Evolutionary conservation across 2,113 vertebrate species (phyloP).

Genomic region (Anthoscopus minutus): DNA sequence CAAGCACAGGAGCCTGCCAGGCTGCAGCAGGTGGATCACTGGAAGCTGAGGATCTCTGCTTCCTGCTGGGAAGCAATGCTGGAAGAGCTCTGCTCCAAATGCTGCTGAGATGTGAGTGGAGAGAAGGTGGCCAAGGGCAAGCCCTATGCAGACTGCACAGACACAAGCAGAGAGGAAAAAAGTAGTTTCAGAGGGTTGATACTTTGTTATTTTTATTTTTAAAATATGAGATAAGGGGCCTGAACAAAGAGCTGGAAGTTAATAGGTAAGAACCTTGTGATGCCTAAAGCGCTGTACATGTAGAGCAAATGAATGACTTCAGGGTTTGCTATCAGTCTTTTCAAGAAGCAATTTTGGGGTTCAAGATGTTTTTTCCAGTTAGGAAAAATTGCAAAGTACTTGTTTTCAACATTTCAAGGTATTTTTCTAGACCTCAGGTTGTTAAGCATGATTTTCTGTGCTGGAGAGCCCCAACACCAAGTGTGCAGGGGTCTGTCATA

Average conservation of each 20-base stretch:
- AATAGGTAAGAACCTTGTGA: background rate
- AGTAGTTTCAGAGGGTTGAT: background rate
- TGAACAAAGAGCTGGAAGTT: background rate
- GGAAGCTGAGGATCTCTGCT: background rate
- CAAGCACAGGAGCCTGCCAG: background rate
- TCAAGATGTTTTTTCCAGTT: background rate
- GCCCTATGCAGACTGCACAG: background rate
- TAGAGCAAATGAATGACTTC: background rate
- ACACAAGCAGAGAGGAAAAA: background rate
- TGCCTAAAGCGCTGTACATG: background rate
- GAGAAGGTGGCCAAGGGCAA: background rate
- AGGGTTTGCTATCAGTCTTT: background rate
- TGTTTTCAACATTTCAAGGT: background rate
- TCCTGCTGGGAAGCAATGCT: background rate
- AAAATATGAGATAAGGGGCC: background rate
- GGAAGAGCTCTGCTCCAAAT: background rate
- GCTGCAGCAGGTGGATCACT: background rate
- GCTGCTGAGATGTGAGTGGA: background rate
- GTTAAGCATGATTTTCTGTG: rapidly evolving
- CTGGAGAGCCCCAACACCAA: background rate
- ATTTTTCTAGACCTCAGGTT: background rate
- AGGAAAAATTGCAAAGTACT: background rate
- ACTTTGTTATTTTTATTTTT: background rate
- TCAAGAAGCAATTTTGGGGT: background rate
- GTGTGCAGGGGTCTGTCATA: rapidly evolving